Evolutionary conservation across 2,888 invertebrate genomes (phyloP), one percentile per base, ranked within the genome.

Genomic region (Mystacides longicornis): DNA sequence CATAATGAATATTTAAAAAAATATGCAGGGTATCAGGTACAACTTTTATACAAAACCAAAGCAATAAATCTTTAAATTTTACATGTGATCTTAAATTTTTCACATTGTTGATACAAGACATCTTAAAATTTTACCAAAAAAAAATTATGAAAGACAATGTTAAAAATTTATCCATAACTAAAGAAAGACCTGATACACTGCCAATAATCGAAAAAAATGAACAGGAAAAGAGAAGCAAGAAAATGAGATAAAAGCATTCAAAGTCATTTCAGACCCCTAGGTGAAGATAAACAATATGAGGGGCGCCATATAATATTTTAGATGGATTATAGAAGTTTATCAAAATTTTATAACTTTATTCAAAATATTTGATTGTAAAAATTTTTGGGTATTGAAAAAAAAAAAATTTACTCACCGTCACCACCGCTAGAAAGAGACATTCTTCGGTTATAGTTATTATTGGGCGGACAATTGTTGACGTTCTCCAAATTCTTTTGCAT

Each of bases 401-500:
- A 27, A n/a, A n/a, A n/a, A n/a, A n/a, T n/a, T 37, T 7, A n/a
- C 37, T 37, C 16, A 37, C 37, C 37, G 37, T 37, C 37, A 37
- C 7, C 4, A 4, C 37, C 37, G n/a, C n/a, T n/a, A 4, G 37
- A 7, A 16, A 37, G 14, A 3, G 37, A 37, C 14, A 37, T 37
- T 4, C 37, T 14, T 14, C 37, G 14, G 14, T 16, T 14, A 16
- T 7, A 37, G 37, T 37, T 37, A 14, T 37, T 37, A 14, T 14
- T 37, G 11, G 7, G 5, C 7, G 11, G 27, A 27, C 27, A 27
- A 27, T 27, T 27, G 16, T 37, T 37, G 7, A 3, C 16, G 14
- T 37, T 37, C 4, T 37, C 37, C 37, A 37, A n/a, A 37, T 3
- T 42, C 22, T 56, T 59, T 43, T 57, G 57, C 9, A 52, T 48